Base-by-base conservation (phyloP, 2,797 vertebrate genomes). In the Pangasius macronema region DNA sequence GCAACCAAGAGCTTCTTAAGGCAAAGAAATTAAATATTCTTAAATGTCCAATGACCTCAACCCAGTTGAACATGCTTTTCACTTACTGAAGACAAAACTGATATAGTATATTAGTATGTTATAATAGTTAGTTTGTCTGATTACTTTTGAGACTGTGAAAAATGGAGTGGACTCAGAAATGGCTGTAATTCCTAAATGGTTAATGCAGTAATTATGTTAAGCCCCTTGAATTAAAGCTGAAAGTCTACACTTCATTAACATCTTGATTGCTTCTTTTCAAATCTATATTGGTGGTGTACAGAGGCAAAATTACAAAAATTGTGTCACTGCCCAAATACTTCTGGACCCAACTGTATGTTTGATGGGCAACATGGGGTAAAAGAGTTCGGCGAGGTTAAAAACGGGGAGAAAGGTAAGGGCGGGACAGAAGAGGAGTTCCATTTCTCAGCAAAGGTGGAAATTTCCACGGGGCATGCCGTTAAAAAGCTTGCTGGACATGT, bases 391-490 rank as follows among this genome's bases (percentile, higher is more conserved):
- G 93, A 92, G 91, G 93, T 92, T 36, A 24, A n/a, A 39, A 53
- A 67, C 42, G 33, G 87, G n/a, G 75, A 14, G 42, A 57, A 49
- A 24, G 24, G 57, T 33, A 36, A 73, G 7, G 22, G 18, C 53
- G 51, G 59, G 63, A 85, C 46, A 14, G 82, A 72, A 39, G 67
- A 33, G n/a, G 75, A n/a, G 39, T 70, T 90, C 90, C 91, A 89
- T 94, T 91, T 93, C 91, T 84, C 86, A 79, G 51, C 92, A 92
- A 92, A 94, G 95, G 94, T 94, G 95, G 95, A 95, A 95, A 95
- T 94, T 95, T 96, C 95, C 95, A 95, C 91, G 86, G 88, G 89
- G 90, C 88, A 33, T 91, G 92, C 90, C 89, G 91, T 93, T 89
- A 93, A 93, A 87, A 91, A 89, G 82, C 91, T 85, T 90, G 87